phyloP scores from a whole-genome alignment of 1,140 invertebrate genomes.

The Achatina immaculata region DNA sequence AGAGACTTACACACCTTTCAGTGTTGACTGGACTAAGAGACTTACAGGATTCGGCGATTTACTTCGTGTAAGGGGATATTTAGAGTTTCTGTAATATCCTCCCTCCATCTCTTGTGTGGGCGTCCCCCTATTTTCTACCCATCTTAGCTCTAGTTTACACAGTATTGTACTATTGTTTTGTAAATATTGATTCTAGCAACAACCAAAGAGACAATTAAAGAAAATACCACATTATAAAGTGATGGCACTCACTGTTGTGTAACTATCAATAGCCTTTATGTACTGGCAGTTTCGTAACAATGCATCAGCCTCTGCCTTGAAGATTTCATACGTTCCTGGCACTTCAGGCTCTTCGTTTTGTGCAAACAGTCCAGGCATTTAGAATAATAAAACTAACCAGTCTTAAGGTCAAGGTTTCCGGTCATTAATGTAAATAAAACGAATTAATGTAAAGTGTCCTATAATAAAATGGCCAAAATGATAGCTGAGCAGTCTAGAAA shows the following conservation, averaged over 20 bases:
- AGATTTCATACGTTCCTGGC: conserved; percentile 64
- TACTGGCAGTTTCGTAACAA: conserved; percentile 65
- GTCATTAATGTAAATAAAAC: background rate
- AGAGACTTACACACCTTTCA: no score
- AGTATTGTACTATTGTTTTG: no score
- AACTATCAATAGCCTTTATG: conserved; percentile 67
- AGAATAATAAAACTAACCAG: background rate
- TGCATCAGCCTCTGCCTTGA: conserved; percentile 65
- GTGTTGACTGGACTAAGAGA: no score
- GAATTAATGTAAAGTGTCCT: conserved; percentile 19
- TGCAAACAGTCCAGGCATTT: background rate
- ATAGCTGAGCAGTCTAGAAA: no score
- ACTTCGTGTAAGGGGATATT: no score
- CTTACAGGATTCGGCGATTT: no score
- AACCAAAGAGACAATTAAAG: background rate
- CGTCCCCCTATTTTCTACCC: no score
- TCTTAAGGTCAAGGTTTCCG: background rate
- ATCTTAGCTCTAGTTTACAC: no score
- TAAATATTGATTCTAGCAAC: no score
- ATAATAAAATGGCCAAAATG: no score
- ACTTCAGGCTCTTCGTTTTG: background rate
- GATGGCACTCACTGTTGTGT: conserved; percentile 58
- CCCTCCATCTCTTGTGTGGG: no score
- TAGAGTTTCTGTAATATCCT: no score
- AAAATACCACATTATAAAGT: background rate